Evolutionary conservation across 2,797 vertebrate species (phyloP).

Genomic region (Leuciscus waleckii): DNA sequence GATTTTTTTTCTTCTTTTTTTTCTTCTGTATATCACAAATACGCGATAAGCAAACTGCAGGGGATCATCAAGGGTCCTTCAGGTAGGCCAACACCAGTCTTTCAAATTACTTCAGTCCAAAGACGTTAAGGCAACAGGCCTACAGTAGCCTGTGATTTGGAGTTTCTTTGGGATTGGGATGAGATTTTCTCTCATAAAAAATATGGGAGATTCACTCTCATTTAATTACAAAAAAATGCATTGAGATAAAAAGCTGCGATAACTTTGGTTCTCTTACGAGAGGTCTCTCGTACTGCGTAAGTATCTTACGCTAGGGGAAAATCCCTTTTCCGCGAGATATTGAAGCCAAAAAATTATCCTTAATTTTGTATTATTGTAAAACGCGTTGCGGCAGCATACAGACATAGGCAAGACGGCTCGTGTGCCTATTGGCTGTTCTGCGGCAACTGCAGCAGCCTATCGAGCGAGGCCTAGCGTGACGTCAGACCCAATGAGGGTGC

Average conservation of each 20-base stretch:
- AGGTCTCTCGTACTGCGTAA: no score
- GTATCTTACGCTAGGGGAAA: no score
- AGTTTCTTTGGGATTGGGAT: neutral
- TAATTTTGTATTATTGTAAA: no score
- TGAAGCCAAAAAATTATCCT: no score
- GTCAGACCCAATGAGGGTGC: no score
- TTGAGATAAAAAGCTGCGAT: neutral
- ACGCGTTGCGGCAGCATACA: no score
- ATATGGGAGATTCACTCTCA: slow-evolving; percentile 37
- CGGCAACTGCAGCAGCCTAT: no score
- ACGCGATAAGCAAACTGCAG: neutral
- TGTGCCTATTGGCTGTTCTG: no score
- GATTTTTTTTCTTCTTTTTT: neutral
- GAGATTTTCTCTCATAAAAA: slow-evolving; percentile 44
- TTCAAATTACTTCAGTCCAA: neutral
- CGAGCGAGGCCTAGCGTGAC: no score
- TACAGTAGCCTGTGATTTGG: neutral
- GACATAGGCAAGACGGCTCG: no score
- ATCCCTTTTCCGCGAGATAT: no score
- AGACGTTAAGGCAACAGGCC: neutral
- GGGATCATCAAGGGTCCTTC: neutral
- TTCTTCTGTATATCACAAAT: neutral
- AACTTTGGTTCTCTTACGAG: neutral
- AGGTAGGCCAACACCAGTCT: neutral
- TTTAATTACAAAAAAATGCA: neutral